Evolutionary conservation across 2,888 invertebrate species (phyloP).

Genomic region (Herminia tarsipennalis): DNA sequence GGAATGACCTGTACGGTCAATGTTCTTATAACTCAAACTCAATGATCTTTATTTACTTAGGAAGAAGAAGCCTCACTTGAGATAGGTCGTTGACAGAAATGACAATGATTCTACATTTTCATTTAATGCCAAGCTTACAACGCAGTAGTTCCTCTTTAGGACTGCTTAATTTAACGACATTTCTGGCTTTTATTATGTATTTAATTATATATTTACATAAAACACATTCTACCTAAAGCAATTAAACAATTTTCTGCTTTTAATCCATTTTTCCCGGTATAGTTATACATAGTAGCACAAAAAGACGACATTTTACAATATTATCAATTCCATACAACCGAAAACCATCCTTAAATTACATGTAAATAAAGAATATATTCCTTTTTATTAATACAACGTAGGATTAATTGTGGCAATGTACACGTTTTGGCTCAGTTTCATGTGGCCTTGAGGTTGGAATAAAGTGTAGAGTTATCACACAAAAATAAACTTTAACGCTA

Average conservation of each 20-base stretch:
- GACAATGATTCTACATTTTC: too few species aligned
- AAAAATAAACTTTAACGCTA: conserved; percentile 27
- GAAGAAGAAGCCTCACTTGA: too few species aligned
- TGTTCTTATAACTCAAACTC: too few species aligned
- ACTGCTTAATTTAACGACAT: too few species aligned
- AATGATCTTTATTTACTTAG: too few species aligned
- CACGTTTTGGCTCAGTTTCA: conserved; percentile 52
- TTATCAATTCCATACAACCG: background rate
- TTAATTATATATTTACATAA: too few species aligned
- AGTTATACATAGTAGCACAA: conserved; percentile 14
- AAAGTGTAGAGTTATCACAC: conserved; percentile 23
- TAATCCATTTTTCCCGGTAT: conserved; percentile 21
- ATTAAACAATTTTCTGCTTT: background rate
- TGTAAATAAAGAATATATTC: conserved; percentile 16
- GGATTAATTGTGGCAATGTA: conserved; percentile 45
- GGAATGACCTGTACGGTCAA: too few species aligned
- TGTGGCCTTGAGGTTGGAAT: conserved; percentile 44
- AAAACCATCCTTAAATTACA: conserved; percentile 8
- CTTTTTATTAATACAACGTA: conserved; percentile 13
- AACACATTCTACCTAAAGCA: too few species aligned
- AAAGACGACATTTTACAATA: conserved; percentile 25
- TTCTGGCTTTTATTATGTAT: too few species aligned
- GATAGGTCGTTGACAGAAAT: too few species aligned
- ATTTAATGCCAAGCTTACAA: too few species aligned
- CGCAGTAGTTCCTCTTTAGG: too few species aligned